Evolutionary conservation across 2,797 vertebrate genomes (phyloP).

Genomic region (Ciconia nigra): DNA sequence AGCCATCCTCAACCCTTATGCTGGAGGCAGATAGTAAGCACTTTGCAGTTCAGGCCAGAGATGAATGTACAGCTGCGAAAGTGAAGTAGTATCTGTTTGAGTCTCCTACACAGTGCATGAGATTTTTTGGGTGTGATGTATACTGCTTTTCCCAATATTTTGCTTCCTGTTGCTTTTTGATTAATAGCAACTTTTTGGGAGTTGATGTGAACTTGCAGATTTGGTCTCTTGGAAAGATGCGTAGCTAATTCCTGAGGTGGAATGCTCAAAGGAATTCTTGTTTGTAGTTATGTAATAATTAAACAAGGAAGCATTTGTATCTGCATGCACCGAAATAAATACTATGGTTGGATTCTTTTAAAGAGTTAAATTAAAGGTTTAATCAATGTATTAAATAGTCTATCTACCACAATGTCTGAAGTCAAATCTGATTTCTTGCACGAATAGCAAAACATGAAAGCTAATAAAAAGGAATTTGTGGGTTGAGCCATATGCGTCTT

Average conservation of each 20-base stretch:
- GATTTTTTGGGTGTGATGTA: not conserved
- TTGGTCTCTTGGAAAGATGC: not conserved
- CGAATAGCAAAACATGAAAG: not conserved
- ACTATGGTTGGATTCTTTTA: not conserved
- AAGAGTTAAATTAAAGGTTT: not conserved
- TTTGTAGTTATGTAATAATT: slow-evolving; percentile 9
- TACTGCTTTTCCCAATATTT: not conserved
- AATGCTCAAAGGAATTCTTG: not conserved
- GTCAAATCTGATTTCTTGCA: not conserved
- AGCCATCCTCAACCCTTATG: not conserved
- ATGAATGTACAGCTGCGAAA: not conserved
- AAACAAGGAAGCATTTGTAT: not conserved
- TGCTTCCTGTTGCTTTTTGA: not conserved
- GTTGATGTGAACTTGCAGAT: not conserved
- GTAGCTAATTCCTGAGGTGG: not conserved
- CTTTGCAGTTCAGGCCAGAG: not conserved
- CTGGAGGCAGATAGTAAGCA: not conserved
- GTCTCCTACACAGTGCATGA: not conserved
- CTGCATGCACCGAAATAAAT: not conserved
- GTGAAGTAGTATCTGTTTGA: not conserved
- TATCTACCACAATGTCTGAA: not conserved
- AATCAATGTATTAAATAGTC: not conserved
- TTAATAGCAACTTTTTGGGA: not conserved
- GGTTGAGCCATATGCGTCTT: not conserved
- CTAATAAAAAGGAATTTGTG: not conserved